Percentiles rank a stretch among this genome's conserved stretches.
These are phyloP conservation scores for Uloborus diversus DNA, from an alignment of 1,140 invertebrate genomes.

Conservation along the genomic window DNA sequence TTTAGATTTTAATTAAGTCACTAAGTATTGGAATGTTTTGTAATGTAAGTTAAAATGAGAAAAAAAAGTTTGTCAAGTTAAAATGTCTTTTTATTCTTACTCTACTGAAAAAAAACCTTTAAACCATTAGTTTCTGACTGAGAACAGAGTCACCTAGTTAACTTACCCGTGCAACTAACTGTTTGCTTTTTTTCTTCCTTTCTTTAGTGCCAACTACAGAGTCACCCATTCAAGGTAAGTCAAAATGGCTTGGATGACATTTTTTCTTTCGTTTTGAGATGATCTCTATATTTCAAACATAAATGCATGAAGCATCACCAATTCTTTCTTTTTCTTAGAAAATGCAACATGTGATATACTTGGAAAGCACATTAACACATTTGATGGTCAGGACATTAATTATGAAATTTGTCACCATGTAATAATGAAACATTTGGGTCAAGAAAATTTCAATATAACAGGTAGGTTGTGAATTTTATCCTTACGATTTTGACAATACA, in stretches of 20 bases:
- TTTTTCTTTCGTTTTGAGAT: background rate
- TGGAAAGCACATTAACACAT: constrained; percentile 78
- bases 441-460: constrained; percentile 33
- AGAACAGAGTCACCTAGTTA: too few relatives aligned
- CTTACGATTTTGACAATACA: too few relatives aligned
- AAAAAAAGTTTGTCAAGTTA: too few relatives aligned
- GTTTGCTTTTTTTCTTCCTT: background rate
- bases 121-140: too few relatives aligned
- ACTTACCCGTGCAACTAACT: background rate
- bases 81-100: too few relatives aligned
- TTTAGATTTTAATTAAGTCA: background rate
- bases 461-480: constrained; percentile 68
- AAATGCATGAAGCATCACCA: background rate
- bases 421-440: constrained; percentile 73
- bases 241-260: too few relatives aligned
- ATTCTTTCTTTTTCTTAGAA: constrained; percentile 2
- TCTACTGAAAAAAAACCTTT: too few relatives aligned
- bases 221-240: background rate
- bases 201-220: background rate
- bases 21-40: background rate
- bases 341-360: constrained; percentile 75
- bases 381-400: constrained; percentile 78
- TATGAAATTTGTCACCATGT: constrained; percentile 84
- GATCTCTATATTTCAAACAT: background rate
- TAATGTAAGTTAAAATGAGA: too few relatives aligned